Conservation (phyloP, 2,797 vertebrate species). For the Euthynnus affinis region DNA sequence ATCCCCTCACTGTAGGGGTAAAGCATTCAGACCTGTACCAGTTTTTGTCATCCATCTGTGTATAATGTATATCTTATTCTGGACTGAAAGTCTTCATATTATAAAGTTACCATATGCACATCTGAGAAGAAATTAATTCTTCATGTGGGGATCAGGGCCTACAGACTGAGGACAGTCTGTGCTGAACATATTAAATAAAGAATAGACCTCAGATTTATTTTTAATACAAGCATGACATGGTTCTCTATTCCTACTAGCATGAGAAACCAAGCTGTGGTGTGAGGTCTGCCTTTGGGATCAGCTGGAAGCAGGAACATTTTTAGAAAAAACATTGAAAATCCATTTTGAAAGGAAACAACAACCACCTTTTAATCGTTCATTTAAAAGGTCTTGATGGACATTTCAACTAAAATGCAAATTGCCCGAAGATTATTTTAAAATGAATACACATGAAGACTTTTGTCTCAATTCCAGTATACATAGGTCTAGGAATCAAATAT, state of each 20-base stretch:
- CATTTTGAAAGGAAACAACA: neutral
- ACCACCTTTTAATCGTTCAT: neutral
- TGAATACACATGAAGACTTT: slow-evolving; percentile 5
- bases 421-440: neutral
- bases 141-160: slow-evolving; percentile 1
- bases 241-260: neutral
- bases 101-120: neutral
- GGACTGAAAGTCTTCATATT: neutral
- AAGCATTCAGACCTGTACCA: too few relatives aligned
- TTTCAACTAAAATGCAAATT: neutral
- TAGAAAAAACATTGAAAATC: too few relatives aligned
- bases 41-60: too few relatives aligned
- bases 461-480: neutral
- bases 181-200: slow-evolving; percentile 49
- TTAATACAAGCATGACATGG: slow-evolving; percentile 30
- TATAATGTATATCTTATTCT: neutral
- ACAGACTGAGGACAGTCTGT: slow-evolving; percentile 30
- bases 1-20: too few relatives aligned
- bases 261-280: neutral
- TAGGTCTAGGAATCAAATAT: slow-evolving; percentile 8
- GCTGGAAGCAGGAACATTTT: neutral
- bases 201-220: slow-evolving; percentile 49
- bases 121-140: slow-evolving; percentile 8
- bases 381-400: neutral
- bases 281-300: neutral